Percentiles rank a stretch among this genome's conserved stretches.
These are phyloP conservation scores for Prunella fulvescens DNA, from an alignment of 2,113 vertebrate species.

Conservation along the genomic window DNA sequence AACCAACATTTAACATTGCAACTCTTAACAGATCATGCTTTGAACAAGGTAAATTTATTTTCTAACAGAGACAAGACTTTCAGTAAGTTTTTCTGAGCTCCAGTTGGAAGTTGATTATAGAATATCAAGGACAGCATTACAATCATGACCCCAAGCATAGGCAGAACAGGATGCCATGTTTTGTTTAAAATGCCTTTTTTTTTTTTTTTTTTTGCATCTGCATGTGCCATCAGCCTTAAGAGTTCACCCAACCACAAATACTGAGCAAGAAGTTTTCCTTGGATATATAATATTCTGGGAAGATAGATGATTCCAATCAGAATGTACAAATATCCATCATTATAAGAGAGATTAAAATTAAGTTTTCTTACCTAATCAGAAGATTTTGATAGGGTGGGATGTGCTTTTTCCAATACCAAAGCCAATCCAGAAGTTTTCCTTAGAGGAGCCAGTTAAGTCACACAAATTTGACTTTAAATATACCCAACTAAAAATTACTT, in stretches of 20 bases:
- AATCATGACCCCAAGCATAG: slow-evolving; percentile 65
- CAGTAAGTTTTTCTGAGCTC: slow-evolving; percentile 88
- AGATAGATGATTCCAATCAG: neutral
- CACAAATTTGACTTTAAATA: slow-evolving; percentile 17
- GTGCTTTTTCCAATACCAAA: slow-evolving; percentile 30
- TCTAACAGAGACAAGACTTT: slow-evolving; percentile 92
- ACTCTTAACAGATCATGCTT: slow-evolving; percentile 92
- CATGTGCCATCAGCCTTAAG: slow-evolving; percentile 54
- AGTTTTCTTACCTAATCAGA: neutral
- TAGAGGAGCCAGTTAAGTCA: neutral
- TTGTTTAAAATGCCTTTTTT: slow-evolving; percentile 30
- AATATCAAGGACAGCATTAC: slow-evolving; percentile 69
- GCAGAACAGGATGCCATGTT: slow-evolving; percentile 63
- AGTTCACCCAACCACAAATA: slow-evolving; percentile 47
- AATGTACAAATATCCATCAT: slow-evolving; percentile 10
- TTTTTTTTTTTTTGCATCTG: neutral
- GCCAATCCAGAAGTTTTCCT: neutral
- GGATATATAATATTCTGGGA: neutral
- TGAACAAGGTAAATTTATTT: slow-evolving; percentile 91
- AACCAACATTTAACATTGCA: slow-evolving; percentile 92
- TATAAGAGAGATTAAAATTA: slow-evolving; percentile 13
- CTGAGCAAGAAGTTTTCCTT: neutral
- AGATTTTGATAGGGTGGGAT: neutral
- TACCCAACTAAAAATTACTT: neutral
- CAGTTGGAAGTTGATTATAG: slow-evolving; percentile 79